Percentiles rank a stretch among this genome's conserved stretches.
Conservation (phyloP, 2,797 vertebrate genomes). For the Cossypha heuglini region DNA sequence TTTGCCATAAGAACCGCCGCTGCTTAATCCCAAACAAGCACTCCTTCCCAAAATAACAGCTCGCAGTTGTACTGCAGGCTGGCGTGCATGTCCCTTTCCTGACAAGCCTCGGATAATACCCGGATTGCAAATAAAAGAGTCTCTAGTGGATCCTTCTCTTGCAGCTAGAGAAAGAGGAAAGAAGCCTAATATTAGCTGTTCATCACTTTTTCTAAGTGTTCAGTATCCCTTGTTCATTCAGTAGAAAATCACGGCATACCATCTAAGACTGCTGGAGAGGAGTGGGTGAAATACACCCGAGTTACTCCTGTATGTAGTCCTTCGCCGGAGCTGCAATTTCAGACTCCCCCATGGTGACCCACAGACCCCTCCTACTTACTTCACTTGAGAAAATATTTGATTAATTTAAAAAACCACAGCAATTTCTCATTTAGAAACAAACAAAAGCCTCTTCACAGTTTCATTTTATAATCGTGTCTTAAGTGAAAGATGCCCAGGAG, state of each 20-base stretch:
- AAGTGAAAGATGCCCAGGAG: neutral
- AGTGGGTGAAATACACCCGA: neutral
- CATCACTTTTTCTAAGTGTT: neutral
- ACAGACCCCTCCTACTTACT: neutral
- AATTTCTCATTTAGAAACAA: neutral
- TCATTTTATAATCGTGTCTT: neutral
- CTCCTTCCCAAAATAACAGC: neutral
- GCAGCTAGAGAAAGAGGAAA: neutral
- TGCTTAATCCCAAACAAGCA: neutral
- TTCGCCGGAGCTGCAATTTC: neutral
- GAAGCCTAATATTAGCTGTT: neutral
- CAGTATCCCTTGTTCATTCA: neutral
- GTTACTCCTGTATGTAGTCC: neutral
- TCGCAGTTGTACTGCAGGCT: neutral
- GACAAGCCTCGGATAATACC: neutral
- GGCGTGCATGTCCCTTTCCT: neutral
- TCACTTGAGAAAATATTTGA: neutral
- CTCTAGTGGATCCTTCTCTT: neutral
- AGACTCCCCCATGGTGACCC: neutral
- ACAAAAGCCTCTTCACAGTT: neutral
- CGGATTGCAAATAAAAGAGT: neutral
- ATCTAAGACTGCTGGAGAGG: neutral
- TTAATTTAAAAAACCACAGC: neutral
- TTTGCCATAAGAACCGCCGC: neutral
- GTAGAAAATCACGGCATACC: neutral